Percentiles rank a stretch among this genome's conserved stretches.
These are phyloP conservation scores for Malurus cyaneus DNA, from an alignment of 2,113 vertebrate genomes.

Conservation along the genomic window DNA sequence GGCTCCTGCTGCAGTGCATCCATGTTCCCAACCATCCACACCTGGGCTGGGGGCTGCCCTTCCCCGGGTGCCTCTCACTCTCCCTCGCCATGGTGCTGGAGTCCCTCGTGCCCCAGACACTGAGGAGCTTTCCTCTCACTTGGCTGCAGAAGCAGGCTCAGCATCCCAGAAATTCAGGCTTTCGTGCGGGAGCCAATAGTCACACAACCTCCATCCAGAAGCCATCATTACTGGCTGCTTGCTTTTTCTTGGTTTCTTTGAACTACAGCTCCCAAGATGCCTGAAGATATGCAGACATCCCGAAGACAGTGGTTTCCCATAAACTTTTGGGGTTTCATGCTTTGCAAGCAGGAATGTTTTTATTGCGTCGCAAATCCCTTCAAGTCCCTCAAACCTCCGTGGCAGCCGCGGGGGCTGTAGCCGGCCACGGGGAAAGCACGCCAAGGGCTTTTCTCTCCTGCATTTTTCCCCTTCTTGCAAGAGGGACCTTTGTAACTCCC, in stretches of 20 bases:
- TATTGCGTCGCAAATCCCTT: slow-evolving; percentile 43
- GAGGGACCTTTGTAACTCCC: not conserved
- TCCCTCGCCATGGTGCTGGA: not conserved
- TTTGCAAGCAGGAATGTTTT: slow-evolving; percentile 70
- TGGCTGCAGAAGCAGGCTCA: slow-evolving; percentile 50
- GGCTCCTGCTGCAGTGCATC: not conserved
- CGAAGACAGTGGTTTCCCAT: slow-evolving; percentile 72
- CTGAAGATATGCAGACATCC: slow-evolving; percentile 71
- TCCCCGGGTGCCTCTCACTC: not conserved
- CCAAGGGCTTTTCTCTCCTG: not conserved
- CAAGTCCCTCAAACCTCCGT: not conserved
- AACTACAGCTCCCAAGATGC: slow-evolving; percentile 73
- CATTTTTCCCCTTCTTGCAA: not conserved
- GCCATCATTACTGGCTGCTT: slow-evolving; percentile 34
- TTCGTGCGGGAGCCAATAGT: slow-evolving; percentile 62
- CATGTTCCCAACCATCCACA: fast-evolving
- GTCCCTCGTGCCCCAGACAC: not conserved
- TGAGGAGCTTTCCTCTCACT: not conserved
- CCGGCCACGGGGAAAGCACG: fast-evolving
- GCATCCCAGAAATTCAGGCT: slow-evolving; percentile 54
- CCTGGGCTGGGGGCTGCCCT: not conserved
- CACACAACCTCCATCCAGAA: slow-evolving; percentile 60
- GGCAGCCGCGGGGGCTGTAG: not conserved
- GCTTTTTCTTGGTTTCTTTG: slow-evolving; percentile 55
- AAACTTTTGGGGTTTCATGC: slow-evolving; percentile 71